phyloP scores from a whole-genome alignment of 2,888 invertebrate species.

The Trissonchulus latispiculum region DNA sequence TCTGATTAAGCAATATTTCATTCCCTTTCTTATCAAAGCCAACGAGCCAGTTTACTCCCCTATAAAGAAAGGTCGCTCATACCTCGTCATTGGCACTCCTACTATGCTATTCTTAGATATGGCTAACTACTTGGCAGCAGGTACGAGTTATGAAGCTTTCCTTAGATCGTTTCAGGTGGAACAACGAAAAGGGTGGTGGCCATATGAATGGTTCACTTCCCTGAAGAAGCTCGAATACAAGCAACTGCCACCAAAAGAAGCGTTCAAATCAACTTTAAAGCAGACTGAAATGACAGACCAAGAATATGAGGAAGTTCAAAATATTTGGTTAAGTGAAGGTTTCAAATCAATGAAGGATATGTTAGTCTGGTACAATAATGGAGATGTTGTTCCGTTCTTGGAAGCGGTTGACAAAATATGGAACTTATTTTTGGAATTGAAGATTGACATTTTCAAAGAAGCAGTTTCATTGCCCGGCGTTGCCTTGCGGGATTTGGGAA shows the following conservation, averaged over 20 bases:
- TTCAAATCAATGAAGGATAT: constrained; percentile 11
- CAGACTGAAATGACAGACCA: neutral
- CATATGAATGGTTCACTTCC: constrained; percentile 10
- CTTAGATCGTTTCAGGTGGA: neutral
- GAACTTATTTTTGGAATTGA: constrained; percentile 14
- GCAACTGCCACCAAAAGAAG: constrained; percentile 5
- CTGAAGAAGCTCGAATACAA: neutral
- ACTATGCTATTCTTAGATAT: neutral
- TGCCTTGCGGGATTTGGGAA: constrained; percentile 22
- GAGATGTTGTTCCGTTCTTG: constrained; percentile 25
- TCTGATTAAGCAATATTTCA: constrained; percentile 4
- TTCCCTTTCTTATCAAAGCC: neutral
- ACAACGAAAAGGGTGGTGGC: neutral
- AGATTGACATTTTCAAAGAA: constrained; percentile 14
- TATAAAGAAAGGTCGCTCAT: neutral
- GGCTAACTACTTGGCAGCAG: neutral
- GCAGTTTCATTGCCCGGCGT: constrained; percentile 25
- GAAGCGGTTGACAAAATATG: constrained; percentile 28
- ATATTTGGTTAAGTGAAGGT: neutral
- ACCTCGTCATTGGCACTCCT: neutral
- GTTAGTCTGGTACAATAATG: constrained; percentile 23
- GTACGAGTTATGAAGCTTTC: neutral
- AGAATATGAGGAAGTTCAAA: neutral
- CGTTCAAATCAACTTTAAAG: neutral
- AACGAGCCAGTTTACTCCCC: neutral